Evolutionary conservation across 2,797 vertebrate genomes (phyloP), one percentile per base, ranked within the genome.

Genomic region (Pseudomugil tenellus): DNA sequence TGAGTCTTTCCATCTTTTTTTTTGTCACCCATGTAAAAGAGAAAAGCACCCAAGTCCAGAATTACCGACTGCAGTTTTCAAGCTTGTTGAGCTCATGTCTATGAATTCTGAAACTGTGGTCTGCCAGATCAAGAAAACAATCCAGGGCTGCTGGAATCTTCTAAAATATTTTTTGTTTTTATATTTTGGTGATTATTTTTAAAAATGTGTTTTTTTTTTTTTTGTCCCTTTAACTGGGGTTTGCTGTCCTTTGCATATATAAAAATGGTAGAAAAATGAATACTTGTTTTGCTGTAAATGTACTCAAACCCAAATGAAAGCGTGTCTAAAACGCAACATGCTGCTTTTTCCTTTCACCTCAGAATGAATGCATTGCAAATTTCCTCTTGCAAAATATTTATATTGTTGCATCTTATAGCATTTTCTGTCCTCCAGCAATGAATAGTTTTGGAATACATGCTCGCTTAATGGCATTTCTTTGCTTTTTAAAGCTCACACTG

Each of bases 61-160:
- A 80, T 73, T 84, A 63, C 72, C 46, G 55, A 6, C 57, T 80
- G 56, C 52, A 43, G 29, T 39, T 51, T 76, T 78, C 72, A 83
- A 74, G 46, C 58, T 55, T 26, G 39, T 61, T 55, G 57, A 43
- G 70, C 13, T 31, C 35, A 35, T 16, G 35, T 62, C 55, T 46
- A 3, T 61, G 39, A 28, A 55, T 65, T 51, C 29, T 58, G 13
- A 56, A 55, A 64, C 21, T 29, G n/a, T 66, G 28, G 21, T 4
- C 19, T 55, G 17, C 41, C 49, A 57, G 25, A 77, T 60, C 34
- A 52, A 67, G 52, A 16, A 52, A 52, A 39, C 14, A 53, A 19
- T 46, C 34, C 2, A 32, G 29, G 35, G 25, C 23, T 70, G 10
- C 0, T 23, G 51, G 25, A 52, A 2, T 26, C 25, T 7, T 26